These are phyloP conservation scores for Drepana falcataria DNA, from an alignment of 2,888 invertebrate genomes.

Conservation along the genomic window DNA sequence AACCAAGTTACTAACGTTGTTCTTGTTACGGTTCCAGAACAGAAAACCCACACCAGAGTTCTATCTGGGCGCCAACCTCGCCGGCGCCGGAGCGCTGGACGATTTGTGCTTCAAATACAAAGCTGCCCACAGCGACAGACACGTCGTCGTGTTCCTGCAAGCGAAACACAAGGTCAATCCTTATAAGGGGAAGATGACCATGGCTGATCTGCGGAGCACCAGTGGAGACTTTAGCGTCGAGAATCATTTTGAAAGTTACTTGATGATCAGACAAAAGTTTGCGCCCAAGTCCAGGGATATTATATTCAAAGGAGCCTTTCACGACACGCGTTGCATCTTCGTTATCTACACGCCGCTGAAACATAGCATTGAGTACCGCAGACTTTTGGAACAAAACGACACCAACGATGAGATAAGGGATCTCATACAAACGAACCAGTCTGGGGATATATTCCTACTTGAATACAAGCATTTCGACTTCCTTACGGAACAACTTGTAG, in stretches of 20 bases:
- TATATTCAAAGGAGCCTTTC: slow-evolving; percentile 28
- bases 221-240: slow-evolving; percentile 25
- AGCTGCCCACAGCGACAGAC: slow-evolving; percentile 12
- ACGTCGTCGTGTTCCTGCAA: slow-evolving; percentile 31
- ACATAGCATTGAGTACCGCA: no score
- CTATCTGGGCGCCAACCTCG: slow-evolving; percentile 6
- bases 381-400: no score
- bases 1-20: slow-evolving; percentile 3
- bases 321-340: slow-evolving; percentile 25
- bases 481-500: slow-evolving; percentile 24
- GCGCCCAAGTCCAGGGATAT: slow-evolving; percentile 16
- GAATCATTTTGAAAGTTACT: slow-evolving; percentile 35
- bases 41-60: not conserved
- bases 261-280: slow-evolving; percentile 31
- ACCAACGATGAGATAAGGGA: no score
- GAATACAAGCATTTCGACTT: slow-evolving; percentile 19
- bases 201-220: slow-evolving; percentile 21
- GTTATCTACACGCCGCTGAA: slow-evolving; percentile 13
- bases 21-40: not conserved
- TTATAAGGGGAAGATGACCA: slow-evolving; percentile 25
- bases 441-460: slow-evolving; percentile 24
- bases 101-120: slow-evolving; percentile 17
- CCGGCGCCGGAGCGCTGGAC: slow-evolving; percentile 5
- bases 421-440: slow-evolving; percentile 19
- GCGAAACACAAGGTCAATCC: slow-evolving; percentile 34